Conservation (phyloP, 1,140 invertebrate genomes). For the Drosophila paulistorum region DNA sequence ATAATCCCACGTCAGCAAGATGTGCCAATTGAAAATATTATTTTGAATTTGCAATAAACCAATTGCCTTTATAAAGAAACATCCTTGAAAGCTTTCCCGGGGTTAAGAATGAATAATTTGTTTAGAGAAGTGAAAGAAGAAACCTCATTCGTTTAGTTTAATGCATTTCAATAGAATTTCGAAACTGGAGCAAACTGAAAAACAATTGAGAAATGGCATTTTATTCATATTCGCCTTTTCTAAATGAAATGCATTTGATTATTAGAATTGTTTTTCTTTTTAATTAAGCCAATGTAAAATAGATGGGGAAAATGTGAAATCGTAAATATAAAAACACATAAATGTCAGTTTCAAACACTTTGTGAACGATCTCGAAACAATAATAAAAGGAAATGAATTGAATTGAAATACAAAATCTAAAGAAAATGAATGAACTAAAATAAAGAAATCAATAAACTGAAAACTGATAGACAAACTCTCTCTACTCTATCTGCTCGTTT, state of each 20-base stretch:
- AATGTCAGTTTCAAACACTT: conserved; percentile 40
- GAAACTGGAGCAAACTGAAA: neutral
- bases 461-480: conserved; percentile 69
- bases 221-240: neutral
- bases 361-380: conserved; percentile 25
- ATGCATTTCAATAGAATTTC: neutral
- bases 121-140: neutral
- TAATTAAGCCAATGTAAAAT: too few relatives aligned
- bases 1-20: conserved; percentile 1
- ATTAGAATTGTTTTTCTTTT: neutral
- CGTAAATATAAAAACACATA: neutral
- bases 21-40: neutral
- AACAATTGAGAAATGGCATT: neutral
- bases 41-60: neutral
- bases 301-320: neutral
- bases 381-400: conserved; percentile 21
- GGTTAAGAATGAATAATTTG: neutral
- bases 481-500: conserved; percentile 69
- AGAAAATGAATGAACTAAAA: conserved; percentile 21
- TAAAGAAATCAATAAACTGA: conserved; percentile 19
- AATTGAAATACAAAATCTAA: conserved; percentile 4
- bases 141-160: neutral
- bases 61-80: neutral
- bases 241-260: too few relatives aligned
- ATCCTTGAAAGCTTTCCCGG: neutral